Percentiles rank a stretch among this genome's conserved stretches.
Evolutionary conservation across 2,888 invertebrate species (phyloP).

Genomic region (Trichopoda pennipes): DNA sequence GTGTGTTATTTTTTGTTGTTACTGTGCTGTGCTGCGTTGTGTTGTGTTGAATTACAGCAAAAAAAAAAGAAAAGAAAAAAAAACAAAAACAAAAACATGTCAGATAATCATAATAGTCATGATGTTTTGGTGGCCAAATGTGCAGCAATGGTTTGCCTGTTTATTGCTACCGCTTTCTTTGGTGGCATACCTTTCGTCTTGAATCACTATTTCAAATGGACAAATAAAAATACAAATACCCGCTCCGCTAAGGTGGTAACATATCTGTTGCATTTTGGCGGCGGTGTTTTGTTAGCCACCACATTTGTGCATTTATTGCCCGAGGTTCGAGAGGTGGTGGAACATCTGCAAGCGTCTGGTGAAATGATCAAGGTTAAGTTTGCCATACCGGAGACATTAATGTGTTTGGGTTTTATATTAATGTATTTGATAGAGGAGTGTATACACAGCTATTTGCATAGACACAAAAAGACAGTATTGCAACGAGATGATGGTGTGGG

Average conservation of each 20-base stretch:
- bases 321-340: slow-evolving; percentile 87
- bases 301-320: slow-evolving; percentile 91
- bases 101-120: slow-evolving; percentile 76
- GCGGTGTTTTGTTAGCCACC: slow-evolving; percentile 91
- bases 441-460: slow-evolving; percentile 86
- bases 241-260: slow-evolving; percentile 82
- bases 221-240: slow-evolving; percentile 76
- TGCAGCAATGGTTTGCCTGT: slow-evolving; percentile 89
- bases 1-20: too few relatives aligned
- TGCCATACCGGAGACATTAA: slow-evolving; percentile 86
- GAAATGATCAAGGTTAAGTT: slow-evolving; percentile 83
- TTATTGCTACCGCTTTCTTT: slow-evolving; percentile 87
- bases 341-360: slow-evolving; percentile 82
- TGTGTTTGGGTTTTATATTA: slow-evolving; percentile 88
- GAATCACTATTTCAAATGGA: slow-evolving; percentile 85
- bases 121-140: slow-evolving; percentile 87
- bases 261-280: slow-evolving; percentile 89
- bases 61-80: too few relatives aligned
- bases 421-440: slow-evolving; percentile 91
- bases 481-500: slow-evolving; percentile 74
- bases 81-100: too few relatives aligned
- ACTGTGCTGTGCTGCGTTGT: neutral
- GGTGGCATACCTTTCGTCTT: slow-evolving; percentile 88
- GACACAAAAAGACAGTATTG: slow-evolving; percentile 76
- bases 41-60: slow-evolving; percentile 6